Evolutionary conservation across 2,797 vertebrate genomes (phyloP).

Genomic region (Babyrousa celebensis): DNA sequence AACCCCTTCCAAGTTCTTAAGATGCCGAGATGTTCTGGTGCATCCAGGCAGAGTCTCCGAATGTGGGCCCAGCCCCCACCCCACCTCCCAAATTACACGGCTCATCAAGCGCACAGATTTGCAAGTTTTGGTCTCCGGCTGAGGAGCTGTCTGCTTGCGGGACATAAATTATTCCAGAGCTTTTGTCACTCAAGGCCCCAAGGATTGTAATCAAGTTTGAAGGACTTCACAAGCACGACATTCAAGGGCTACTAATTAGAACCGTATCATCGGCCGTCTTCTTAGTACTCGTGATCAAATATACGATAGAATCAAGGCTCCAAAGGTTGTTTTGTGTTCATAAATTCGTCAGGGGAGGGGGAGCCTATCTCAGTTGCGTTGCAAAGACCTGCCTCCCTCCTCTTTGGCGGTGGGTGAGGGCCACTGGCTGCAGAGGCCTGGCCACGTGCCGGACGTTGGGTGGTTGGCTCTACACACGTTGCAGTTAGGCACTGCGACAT

Average conservation of each 20-base stretch:
- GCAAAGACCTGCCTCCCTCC: neutral
- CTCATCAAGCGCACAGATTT: neutral
- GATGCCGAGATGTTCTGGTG: rapidly evolving
- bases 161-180: neutral
- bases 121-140: neutral
- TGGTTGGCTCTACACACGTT: neutral
- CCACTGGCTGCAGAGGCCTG: rapidly evolving
- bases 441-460: rapidly evolving
- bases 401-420: no score
- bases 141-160: neutral
- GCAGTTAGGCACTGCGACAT: no score
- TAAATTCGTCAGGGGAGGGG: rapidly evolving
- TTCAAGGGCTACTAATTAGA: neutral
- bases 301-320: neutral
- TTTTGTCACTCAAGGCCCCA: neutral
- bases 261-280: no score
- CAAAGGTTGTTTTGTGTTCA: neutral
- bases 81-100: neutral
- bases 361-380: no score
- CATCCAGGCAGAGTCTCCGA: neutral
- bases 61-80: neutral
- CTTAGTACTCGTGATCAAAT: neutral
- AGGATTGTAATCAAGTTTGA: neutral
- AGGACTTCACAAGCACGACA: neutral
- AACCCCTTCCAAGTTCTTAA: neutral